These are phyloP conservation scores for Agriotes lineatus DNA, from an alignment of 2,888 invertebrate genomes.

Conservation along the genomic window DNA sequence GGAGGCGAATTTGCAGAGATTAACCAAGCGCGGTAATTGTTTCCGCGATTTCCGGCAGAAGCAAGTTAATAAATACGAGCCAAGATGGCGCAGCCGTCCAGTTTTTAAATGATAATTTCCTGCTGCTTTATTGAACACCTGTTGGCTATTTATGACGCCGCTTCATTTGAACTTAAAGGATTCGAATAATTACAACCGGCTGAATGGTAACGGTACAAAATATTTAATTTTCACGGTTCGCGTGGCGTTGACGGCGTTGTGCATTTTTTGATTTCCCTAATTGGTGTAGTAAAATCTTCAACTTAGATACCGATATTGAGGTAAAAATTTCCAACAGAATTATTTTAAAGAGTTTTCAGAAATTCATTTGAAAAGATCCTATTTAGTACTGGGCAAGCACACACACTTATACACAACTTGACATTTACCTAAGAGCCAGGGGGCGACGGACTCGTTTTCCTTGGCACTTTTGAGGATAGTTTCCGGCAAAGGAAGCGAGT, in stretches of 20 bases:
- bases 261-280: too few species aligned
- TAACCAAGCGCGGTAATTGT: too few species aligned
- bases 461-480: conserved; percentile 98
- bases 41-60: background rate
- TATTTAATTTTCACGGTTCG: too few species aligned
- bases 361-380: too few species aligned
- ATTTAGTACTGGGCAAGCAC: background rate
- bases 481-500: conserved; percentile 97
- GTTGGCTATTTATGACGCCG: background rate
- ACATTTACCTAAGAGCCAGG: conserved; percentile 96
- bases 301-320: too few species aligned
- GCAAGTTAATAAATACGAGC: background rate
- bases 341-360: too few species aligned
- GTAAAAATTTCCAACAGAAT: too few species aligned
- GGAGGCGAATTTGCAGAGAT: too few species aligned
- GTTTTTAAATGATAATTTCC: background rate
- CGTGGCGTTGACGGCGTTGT: too few species aligned
- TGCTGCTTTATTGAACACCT: conserved; percentile 5
- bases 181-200: background rate
- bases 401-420: conserved; percentile 28
- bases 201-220: background rate
- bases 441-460: conserved; percentile 96
- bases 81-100: conserved; percentile 7
- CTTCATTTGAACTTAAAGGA: background rate
- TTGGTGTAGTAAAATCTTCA: too few species aligned